Base-by-base conservation (phyloP, 2,797 vertebrate genomes). In the Brachyrhaphis roseni region DNA sequence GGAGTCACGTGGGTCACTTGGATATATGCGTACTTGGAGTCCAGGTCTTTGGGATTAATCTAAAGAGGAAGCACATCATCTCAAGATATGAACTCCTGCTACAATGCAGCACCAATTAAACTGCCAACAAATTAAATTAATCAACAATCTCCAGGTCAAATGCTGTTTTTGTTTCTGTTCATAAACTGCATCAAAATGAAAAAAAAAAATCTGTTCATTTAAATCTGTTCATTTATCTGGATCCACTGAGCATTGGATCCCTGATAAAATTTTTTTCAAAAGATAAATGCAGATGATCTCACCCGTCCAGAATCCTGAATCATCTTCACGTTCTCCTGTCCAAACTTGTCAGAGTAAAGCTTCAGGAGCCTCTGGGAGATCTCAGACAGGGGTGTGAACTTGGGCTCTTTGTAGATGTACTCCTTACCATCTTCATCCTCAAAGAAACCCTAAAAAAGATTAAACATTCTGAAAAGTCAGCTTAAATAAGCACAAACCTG, bases 401-500 rank as follows among this genome's bases (percentile, higher is more conserved):
- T 99, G 72, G 98, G 98, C 78, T 99, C 98, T 92, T 99, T 99
- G 92, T 99, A 99, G 89, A 99, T 98, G 85, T 99, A 99, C 85
- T 99, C 98, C 57, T 99, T 99, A 71, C 98, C 98, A 64, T 99
- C 98, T 92, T 99, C 98, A 90, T 99, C 98, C 91, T 99, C 98
- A 93, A 99, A 99, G 94, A 98, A 99, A 1, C 98, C 98, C 98
- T 99, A 84, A 43, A 79, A 79, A 77, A 75, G 12, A 72, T 66
- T 1, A 80, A 76, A 82, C 6, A 57, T 28, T 47, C 20, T 36
- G 28, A 76, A 72, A 34, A 7, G 72, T 80, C 55, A 74, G 8
- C 72, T 70, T 26, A 2, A 75, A 79, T 31, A 12, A 76, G 78
- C 77, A 77, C 18, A 26, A 62, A 80, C 1, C 8, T 12, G 4